These are phyloP conservation scores for Ylistrum balloti DNA, from an alignment of 1,140 invertebrate species.

Conservation along the genomic window DNA sequence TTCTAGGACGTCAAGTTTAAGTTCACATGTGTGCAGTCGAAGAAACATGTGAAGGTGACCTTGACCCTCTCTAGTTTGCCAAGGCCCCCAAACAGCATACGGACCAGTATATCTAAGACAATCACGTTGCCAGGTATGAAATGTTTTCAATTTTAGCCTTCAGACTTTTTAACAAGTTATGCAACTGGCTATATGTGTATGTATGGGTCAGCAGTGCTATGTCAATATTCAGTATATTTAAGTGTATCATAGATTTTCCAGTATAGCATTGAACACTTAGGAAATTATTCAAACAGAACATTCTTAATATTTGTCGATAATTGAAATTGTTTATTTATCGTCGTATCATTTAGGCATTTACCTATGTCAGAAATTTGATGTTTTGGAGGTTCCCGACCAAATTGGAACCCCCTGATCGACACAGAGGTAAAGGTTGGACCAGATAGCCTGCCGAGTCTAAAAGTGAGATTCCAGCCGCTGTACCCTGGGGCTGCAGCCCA, in stretches of 20 bases:
- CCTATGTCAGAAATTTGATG: too few species aligned
- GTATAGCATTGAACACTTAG: too few species aligned
- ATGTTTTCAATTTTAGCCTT: background rate
- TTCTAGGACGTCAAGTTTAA: constrained; percentile 19
- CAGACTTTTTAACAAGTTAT: too few species aligned
- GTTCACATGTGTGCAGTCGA: constrained; percentile 23
- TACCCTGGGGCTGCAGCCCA: background rate
- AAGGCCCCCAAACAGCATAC: constrained; percentile 1
- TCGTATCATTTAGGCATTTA: too few species aligned
- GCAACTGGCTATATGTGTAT: too few species aligned
- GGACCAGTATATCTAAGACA: background rate
- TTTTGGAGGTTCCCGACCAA: background rate
- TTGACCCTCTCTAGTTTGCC: background rate
- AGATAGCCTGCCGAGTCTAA: background rate
- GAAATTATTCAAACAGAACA: too few species aligned
- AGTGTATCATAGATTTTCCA: too few species aligned
- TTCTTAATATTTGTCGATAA: too few species aligned
- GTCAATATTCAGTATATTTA: too few species aligned
- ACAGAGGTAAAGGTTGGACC: background rate
- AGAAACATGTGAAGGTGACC: background rate
- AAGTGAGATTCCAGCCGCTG: constrained; percentile 10
- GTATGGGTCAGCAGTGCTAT: too few species aligned
- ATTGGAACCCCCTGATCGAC: background rate
- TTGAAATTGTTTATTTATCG: too few species aligned
- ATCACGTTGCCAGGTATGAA: background rate